Base-by-base conservation (phyloP, 2,797 vertebrate genomes). In the Platalea minor region DNA sequence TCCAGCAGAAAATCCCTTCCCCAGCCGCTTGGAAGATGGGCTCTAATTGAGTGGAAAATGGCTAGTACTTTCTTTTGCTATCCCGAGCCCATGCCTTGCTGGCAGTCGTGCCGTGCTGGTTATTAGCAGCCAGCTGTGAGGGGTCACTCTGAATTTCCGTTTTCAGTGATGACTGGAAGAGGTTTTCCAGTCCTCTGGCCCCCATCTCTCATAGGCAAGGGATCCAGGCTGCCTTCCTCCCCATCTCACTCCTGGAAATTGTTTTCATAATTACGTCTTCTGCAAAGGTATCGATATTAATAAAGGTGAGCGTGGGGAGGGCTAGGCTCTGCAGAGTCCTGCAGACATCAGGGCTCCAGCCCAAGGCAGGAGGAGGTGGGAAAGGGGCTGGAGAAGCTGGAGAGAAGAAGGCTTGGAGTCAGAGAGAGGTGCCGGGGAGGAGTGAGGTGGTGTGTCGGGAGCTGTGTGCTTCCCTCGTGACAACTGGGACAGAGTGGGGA, bases 1-100 rank as follows among this genome's bases (percentile, higher is more conserved):
- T n/a, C 61, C 51, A 78, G 57, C 16, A 63, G 60, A 64, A 90
- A 95, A 88, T 57, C 50, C 76, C 31, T 81, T 88, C 63, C 65
- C 19, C 43, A 33, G 48, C 53, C 0, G 0, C 80, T 85, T 0
- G 0, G 61, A 91, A 81, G 88, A 91, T 63, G 57, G 80, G 74
- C 72, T 84, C 65, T 93, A 91, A 94, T 89, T 76, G 76, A 88
- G 69, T 95, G 86, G 92, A 94, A 97, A 96, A 96, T 65, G 72
- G 61, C 56, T 85, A 73, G 17, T 75, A 63, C 78, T 74, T 85
- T 89, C 82, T 92, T 89, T 70, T 81, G 77, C 61, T 83, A 17
- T 81, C 88, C 73, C 3, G 6, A 81, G 56, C 67, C 43, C 37
- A 5, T 85, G 91, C 73, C 83, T 82, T 63, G 31, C 80, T 87